Conservation (phyloP, 2,113 vertebrate species). For the Apaloderma vittatum region DNA sequence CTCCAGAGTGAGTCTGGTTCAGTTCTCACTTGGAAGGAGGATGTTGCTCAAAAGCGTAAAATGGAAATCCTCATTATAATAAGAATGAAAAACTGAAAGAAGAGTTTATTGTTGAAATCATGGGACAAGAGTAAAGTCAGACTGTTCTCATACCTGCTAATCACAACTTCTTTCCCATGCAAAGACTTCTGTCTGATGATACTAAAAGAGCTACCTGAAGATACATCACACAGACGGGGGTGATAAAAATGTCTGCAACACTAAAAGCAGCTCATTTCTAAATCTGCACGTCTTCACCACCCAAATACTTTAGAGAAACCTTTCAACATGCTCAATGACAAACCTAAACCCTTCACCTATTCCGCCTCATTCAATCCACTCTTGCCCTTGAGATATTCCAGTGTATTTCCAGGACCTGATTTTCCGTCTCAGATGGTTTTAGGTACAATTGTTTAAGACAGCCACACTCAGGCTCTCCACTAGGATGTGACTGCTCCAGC, state of each 20-base stretch:
- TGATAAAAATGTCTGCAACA: slow-evolving; percentile 3
- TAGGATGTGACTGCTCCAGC: background rate
- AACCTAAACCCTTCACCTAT: background rate
- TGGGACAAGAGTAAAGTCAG: background rate
- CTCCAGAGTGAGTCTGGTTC: background rate
- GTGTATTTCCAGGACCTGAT: background rate
- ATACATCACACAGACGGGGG: background rate
- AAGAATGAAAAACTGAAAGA: background rate
- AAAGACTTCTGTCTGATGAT: background rate
- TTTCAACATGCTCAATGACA: background rate
- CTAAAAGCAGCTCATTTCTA: background rate
- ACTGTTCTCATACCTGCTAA: background rate
- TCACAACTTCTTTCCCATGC: background rate
- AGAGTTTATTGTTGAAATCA: background rate
- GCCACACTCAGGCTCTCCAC: fast-evolving
- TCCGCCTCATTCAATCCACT: background rate
- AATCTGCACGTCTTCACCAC: background rate
- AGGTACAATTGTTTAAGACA: background rate
- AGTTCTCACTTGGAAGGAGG: background rate
- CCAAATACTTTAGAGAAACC: background rate
- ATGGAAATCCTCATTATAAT: background rate
- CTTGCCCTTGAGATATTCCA: background rate
- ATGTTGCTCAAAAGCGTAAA: background rate
- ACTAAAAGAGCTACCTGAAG: background rate
- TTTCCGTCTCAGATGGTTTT: background rate